These are phyloP conservation scores for Rhinoraja longicauda DNA, from an alignment of 2,797 vertebrate species.

Conservation along the genomic window DNA sequence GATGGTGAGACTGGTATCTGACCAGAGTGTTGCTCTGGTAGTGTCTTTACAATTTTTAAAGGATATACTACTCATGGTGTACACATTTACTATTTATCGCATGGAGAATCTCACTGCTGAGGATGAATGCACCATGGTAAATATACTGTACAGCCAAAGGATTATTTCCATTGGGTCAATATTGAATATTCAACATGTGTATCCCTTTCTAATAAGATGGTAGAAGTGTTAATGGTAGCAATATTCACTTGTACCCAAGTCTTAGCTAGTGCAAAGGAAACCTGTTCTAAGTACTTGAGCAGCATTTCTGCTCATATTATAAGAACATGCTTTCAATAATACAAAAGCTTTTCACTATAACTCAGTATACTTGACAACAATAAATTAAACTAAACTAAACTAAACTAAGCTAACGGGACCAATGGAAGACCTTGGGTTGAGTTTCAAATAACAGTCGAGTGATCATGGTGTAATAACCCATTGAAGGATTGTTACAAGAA, in stretches of 20 bases:
- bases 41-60: not conserved
- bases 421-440: not conserved
- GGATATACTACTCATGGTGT: not conserved
- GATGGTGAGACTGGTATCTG: not conserved
- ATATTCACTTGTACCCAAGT: not conserved
- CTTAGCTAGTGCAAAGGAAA: not conserved
- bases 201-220: not conserved
- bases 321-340: not conserved
- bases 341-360: not conserved
- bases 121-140: not conserved
- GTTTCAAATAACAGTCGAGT: not conserved
- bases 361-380: too few species aligned
- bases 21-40: not conserved
- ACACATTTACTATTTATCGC: not conserved
- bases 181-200: not conserved
- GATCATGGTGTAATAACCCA: not conserved
- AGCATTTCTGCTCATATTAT: not conserved
- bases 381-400: too few species aligned
- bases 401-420: too few species aligned
- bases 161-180: not conserved
- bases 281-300: not conserved
- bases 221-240: not conserved
- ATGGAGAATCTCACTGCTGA: not conserved
- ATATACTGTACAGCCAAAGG: not conserved
- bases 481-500: not conserved